Conservation (phyloP, 2,888 invertebrate genomes). For the Phorcus lineatus region DNA sequence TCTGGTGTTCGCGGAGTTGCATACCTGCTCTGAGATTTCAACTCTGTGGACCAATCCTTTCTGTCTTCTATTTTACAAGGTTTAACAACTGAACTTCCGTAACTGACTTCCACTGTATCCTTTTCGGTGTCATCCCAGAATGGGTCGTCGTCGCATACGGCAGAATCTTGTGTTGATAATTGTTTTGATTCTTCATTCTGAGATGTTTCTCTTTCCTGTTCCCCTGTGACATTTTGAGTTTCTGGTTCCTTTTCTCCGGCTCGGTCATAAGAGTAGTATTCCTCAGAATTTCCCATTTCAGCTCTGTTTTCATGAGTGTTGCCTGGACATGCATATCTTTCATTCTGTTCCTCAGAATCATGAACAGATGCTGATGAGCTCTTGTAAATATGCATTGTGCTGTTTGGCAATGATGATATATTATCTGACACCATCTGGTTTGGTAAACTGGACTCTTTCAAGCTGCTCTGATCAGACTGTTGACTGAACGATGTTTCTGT, state of each 20-base stretch:
- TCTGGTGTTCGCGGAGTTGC: not conserved
- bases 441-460: too few species aligned
- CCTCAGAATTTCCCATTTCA: not conserved
- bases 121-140: not conserved
- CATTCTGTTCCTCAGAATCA: not conserved
- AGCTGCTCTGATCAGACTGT: too few species aligned
- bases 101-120: not conserved
- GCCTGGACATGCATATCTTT: not conserved
- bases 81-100: not conserved
- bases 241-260: not conserved
- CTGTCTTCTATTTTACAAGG: not conserved
- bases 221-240: too few species aligned
- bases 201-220: not conserved
- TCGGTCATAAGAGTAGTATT: not conserved
- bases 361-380: not conserved
- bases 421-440: too few species aligned
- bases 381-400: not conserved
- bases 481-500: too few species aligned
- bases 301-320: not conserved
- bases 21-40: not conserved
- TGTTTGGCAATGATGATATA: not conserved
- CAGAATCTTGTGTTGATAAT: not conserved
- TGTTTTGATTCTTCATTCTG: not conserved
- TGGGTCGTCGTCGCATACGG: not conserved
- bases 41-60: not conserved